Evolutionary conservation across 1,140 invertebrate species (phyloP).

Genomic region (Drosophila simulans): DNA sequence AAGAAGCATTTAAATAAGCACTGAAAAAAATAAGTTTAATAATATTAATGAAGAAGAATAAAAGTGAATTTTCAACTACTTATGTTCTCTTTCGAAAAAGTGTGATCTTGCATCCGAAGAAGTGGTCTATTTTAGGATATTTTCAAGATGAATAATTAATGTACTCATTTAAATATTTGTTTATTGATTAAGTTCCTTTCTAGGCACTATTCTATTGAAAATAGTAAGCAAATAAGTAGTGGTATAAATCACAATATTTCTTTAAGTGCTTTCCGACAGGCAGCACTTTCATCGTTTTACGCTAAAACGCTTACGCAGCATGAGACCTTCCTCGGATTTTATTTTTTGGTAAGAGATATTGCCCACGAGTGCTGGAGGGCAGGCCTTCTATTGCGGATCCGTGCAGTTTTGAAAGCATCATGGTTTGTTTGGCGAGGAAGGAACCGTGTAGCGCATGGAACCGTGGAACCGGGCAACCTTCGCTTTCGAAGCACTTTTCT

Average conservation of each 20-base stretch:
- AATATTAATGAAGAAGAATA: no score
- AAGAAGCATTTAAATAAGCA: conserved; percentile 14
- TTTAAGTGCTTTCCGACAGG: conserved; percentile 22
- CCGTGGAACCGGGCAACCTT: conserved; percentile 33
- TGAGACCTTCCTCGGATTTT: conserved; percentile 62
- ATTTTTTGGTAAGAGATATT: conserved; percentile 18
- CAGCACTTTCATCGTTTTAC: conserved; percentile 65
- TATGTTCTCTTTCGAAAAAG: no score
- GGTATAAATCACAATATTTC: not conserved
- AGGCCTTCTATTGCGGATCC: conserved; percentile 38
- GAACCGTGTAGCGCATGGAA: conserved; percentile 13
- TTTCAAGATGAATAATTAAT: no score
- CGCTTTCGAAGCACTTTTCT: conserved; percentile 22
- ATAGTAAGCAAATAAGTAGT: not conserved
- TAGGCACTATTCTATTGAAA: not conserved
- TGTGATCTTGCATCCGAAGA: no score
- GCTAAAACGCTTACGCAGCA: conserved; percentile 75
- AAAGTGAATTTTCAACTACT: no score
- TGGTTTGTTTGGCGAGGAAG: conserved; percentile 18
- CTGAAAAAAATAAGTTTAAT: not conserved
- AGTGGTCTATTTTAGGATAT: no score
- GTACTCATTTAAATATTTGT: no score
- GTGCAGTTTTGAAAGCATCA: conserved; percentile 40
- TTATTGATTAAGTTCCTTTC: not conserved
- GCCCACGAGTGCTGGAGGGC: conserved; percentile 39